Evolutionary conservation across 2,797 vertebrate species (phyloP), one percentile per base, ranked within the genome.

Genomic region (Scolopax rusticola): DNA sequence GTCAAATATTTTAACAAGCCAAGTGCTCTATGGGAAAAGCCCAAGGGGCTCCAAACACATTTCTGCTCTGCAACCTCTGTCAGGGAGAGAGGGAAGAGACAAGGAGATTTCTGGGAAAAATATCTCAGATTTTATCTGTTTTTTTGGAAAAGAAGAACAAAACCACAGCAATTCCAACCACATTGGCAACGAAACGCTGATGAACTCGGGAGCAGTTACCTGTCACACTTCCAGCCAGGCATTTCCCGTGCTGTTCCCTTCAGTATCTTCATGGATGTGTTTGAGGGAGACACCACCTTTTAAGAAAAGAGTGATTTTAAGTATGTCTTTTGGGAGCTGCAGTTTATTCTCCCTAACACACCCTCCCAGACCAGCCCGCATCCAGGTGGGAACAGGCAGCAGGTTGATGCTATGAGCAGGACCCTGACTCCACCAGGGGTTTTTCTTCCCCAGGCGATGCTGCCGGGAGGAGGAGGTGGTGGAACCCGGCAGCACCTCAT

Each of bases 1-100:
- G 91, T 88, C 89, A 95, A 96, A 95, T 84, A 94, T 76, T 90
- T 96, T 84, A 95, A 91, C 93, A 84, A 95, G 84, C 81, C 51
- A 11, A 93, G 67, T 15, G 54, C 70, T 95, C 80, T 68, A 74
- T 64, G 80, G 86, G 94, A 95, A 95, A 96, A 76, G 87, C 94
- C 88, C 80, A 76, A 38, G 57, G 70, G 95, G 67, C 27, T 93
- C 36, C 61, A 68, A 78, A 69, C 0, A 1, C n/a, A 13, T 74
- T 94, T 96, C 43, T 91, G 25, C 45, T 96, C 70, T 57, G 25
- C 53, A 89, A 57, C 71, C 40, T 69, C 50, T 80, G 32, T 87
- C 78, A 70, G 68, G 18, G 65, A 84, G 41, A 87, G 14, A 14
- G 56, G 5, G 3, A 61, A 84, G 38, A 78, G 59, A 82, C 36